Percentiles rank a stretch among this genome's conserved stretches.
Evolutionary conservation across 2,113 vertebrate species (phyloP).

Genomic region (Vidua macroura): DNA sequence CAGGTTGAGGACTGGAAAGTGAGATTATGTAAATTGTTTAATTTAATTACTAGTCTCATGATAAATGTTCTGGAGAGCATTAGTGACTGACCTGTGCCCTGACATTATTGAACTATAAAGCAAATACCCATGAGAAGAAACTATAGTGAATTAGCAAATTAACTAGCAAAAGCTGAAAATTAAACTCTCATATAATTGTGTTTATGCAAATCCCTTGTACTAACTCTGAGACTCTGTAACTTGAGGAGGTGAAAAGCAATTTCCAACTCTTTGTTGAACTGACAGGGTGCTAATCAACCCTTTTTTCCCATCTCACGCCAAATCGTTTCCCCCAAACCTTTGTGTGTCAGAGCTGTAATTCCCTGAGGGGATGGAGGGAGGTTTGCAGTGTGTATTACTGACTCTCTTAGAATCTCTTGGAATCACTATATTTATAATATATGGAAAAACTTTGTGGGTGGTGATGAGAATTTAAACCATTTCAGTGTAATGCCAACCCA

Average conservation of each 20-base stretch:
- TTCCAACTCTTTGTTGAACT: not conserved
- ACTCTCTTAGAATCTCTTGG: not conserved
- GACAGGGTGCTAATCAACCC: not conserved
- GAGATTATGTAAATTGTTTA: constrained; percentile 47
- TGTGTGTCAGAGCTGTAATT: not conserved
- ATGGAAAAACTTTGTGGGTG: not conserved
- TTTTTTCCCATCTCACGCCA: accelerated
- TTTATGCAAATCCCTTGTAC: not conserved
- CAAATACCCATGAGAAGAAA: constrained; percentile 34
- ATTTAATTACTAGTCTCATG: constrained; percentile 61
- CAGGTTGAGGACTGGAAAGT: constrained; percentile 34
- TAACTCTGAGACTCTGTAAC: not conserved
- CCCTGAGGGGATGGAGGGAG: not conserved
- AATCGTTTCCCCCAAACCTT: not conserved
- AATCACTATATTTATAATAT: not conserved
- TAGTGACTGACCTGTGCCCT: constrained; percentile 60
- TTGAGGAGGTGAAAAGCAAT: not conserved
- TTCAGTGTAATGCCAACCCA: not conserved
- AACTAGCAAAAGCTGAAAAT: constrained; percentile 1
- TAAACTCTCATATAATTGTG: not conserved
- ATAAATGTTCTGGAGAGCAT: constrained; percentile 55
- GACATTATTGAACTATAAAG: constrained; percentile 59
- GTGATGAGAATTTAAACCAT: not conserved
- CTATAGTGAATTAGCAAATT: not conserved
- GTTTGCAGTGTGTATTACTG: not conserved